phyloP scores from a whole-genome alignment of 2,888 invertebrate species.

The Lasioglossum malachurum region DNA sequence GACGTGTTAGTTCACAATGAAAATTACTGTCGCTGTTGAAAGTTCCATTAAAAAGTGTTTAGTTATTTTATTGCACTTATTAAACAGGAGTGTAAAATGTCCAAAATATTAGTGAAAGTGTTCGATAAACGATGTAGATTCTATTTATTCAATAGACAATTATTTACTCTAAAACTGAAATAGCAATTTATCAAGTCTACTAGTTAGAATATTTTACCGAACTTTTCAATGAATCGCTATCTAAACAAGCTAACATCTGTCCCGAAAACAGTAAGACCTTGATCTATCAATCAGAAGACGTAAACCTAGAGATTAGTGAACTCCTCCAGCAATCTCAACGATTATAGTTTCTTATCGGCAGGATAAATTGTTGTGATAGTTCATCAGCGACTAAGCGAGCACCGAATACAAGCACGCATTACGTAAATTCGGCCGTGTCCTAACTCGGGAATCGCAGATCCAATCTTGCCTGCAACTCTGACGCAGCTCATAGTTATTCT shows the following conservation, averaged over 20 bases:
- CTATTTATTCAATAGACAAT: neutral
- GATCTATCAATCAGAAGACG: neutral
- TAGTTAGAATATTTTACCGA: neutral
- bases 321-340: neutral
- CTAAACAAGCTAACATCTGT: neutral
- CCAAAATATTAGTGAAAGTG: neutral
- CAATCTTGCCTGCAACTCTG: constrained; percentile 38
- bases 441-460: constrained; percentile 38
- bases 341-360: neutral
- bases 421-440: constrained; percentile 43
- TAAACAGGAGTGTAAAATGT: too few relatives aligned
- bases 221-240: neutral
- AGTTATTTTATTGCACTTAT: neutral
- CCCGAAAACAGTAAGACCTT: neutral
- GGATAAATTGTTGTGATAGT: neutral
- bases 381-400: constrained; percentile 21
- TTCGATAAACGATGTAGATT: neutral
- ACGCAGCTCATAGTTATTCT: constrained; percentile 38
- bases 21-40: too few relatives aligned
- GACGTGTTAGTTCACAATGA: too few relatives aligned
- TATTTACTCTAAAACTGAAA: neutral
- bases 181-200: neutral
- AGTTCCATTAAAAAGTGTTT: too few relatives aligned
- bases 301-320: neutral
- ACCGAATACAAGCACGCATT: constrained; percentile 27